Evolutionary conservation across 2,888 invertebrate genomes (phyloP).

Genomic region (Drosophila subquinaria): DNA sequence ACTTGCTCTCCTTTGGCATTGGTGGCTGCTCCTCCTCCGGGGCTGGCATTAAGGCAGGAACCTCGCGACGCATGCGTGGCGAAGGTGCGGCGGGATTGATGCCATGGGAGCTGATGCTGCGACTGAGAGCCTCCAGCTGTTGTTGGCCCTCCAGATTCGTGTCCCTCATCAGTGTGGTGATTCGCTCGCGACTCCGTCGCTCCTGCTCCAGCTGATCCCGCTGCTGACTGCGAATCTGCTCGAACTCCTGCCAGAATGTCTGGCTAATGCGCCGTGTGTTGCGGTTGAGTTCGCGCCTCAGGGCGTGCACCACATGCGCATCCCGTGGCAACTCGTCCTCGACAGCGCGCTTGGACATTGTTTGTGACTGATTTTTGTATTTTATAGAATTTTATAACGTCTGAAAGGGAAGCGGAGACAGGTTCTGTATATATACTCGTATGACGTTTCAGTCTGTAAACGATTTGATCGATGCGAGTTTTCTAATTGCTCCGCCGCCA

Average conservation of each 20-base stretch:
- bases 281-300: constrained; percentile 50
- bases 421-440: not conserved
- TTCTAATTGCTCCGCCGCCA: constrained; percentile 73
- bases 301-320: constrained; percentile 19
- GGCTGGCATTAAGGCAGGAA: not conserved
- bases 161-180: constrained; percentile 45
- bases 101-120: constrained; percentile 62
- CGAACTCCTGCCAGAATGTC: constrained; percentile 69
- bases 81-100: constrained; percentile 31
- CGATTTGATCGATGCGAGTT: constrained; percentile 78
- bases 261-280: constrained; percentile 48
- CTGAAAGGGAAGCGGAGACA: constrained; percentile 15
- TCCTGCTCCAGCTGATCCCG: constrained; percentile 45
- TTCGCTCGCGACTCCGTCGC: constrained; percentile 39
- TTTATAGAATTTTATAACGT: constrained; percentile 31
- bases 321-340: constrained; percentile 33
- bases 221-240: constrained; percentile 55
- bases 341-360: constrained; percentile 40
- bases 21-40: not conserved
- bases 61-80: constrained; percentile 19
- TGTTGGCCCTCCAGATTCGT: constrained; percentile 49
- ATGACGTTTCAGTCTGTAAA: constrained; percentile 44
- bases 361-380: not conserved
- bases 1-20: not conserved
- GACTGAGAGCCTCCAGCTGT: constrained; percentile 55